A percentile compares a stretch with the other conserved stretches of the same genome.
Conservation (phyloP, 2,113 vertebrate species). For the Anolis carolinensis region DNA sequence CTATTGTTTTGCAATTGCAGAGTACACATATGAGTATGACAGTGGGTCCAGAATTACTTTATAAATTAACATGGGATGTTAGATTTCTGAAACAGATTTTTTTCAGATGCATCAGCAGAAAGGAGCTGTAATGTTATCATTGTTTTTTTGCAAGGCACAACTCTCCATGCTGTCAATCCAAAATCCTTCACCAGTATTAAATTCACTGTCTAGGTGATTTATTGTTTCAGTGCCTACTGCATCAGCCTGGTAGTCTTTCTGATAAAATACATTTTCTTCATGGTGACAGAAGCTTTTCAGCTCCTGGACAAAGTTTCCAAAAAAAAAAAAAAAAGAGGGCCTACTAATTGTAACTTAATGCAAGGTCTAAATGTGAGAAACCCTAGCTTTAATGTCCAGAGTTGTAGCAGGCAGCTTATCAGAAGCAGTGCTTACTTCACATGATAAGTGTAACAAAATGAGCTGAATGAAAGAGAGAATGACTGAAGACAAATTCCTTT, state of each 20-base stretch:
- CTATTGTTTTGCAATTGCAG: background rate
- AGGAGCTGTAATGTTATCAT: background rate
- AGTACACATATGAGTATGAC: background rate
- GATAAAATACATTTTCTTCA: conserved; percentile 8
- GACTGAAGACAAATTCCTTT: background rate
- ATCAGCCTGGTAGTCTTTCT: conserved; percentile 18
- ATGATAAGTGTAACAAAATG: background rate
- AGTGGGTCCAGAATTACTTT: background rate
- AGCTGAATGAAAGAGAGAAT: background rate
- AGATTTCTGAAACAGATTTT: background rate
- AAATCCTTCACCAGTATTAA: conserved; percentile 29
- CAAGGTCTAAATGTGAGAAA: background rate
- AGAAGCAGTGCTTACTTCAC: background rate
- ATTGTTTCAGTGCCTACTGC: conserved; percentile 27
- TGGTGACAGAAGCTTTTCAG: background rate
- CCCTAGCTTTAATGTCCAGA: background rate
- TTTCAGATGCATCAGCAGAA: background rate
- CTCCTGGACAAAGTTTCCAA: background rate
- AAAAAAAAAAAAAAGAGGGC: background rate
- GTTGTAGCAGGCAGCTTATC: background rate
- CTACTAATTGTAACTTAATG: background rate
- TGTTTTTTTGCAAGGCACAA: background rate
- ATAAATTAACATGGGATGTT: background rate
- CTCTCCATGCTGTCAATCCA: conserved; percentile 12
- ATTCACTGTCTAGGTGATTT: conserved; percentile 37